Conservation (phyloP, 2,888 invertebrate genomes). For the Eristalis arbustorum region DNA sequence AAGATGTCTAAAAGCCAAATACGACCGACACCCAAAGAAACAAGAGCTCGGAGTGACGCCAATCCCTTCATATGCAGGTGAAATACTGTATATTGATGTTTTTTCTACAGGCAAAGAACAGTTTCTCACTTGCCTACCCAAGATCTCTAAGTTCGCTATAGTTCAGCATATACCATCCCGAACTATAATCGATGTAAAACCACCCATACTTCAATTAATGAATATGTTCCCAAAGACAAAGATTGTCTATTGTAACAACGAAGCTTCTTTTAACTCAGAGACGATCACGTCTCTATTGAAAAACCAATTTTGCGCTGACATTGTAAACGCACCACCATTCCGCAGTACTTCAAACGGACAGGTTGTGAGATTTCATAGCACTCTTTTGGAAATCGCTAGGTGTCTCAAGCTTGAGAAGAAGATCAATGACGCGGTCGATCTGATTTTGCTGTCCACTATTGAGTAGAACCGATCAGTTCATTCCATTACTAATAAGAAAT, state of each 20-base stretch:
- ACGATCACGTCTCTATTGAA: background rate
- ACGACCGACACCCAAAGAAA: too few species aligned
- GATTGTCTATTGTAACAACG: background rate
- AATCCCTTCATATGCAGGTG: too few species aligned
- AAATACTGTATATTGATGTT: too few species aligned
- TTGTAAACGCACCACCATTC: background rate
- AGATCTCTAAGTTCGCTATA: too few species aligned
- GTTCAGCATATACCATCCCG: too few species aligned
- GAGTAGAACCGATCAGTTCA: too few species aligned
- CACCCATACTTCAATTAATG: background rate
- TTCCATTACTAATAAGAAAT: too few species aligned
- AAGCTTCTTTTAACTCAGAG: background rate
- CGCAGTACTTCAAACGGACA: background rate
- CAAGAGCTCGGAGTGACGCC: too few species aligned
- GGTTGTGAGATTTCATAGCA: conserved; percentile 8
- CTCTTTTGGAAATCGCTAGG: background rate
- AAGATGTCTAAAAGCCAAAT: too few species aligned
- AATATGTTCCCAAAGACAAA: background rate
- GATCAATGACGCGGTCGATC: conserved; percentile 27
- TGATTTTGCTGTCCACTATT: background rate
- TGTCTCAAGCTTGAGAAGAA: background rate
- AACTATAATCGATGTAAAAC: too few species aligned
- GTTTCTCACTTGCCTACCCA: too few species aligned
- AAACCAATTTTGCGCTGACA: background rate
- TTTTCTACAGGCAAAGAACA: too few species aligned